Base-by-base conservation (phyloP, 2,797 vertebrate genomes). In the Thunnus albacares region DNA sequence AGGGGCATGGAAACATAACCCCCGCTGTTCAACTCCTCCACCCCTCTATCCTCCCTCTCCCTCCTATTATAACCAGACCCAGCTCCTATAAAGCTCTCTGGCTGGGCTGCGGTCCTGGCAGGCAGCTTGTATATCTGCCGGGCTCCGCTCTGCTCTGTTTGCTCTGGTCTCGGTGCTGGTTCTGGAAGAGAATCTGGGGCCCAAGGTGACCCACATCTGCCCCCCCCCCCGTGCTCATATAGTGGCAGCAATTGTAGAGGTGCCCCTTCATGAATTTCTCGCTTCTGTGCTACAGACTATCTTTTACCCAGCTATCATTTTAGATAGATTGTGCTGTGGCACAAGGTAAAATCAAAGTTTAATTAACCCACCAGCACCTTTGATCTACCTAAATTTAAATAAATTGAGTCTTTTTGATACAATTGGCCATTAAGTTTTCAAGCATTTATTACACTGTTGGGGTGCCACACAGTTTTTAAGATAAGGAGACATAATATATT, bases 1-100 rank as follows among this genome's bases (percentile, higher is more conserved):
- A 81, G 80, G 70, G 82, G 79, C 67, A 83, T 90, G 81, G 80
- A 90, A 89, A 88, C 75, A 85, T 63, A 84, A 87, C 74, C 87
- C 82, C 83, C 6, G 58, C 68, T 83, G 73, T 87, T 77, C 72
- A 89, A 84, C 67, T 78, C 66, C 64, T 75, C 66, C 60, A 60
- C 20, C 81, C 80, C 69, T 64, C 61, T 55, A 35, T 47, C 68
- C 57, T 65, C 56, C 47, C 53, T 58, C 61, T 68, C 60, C 22
- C 41, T 58, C 26, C 55, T 66, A 53, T 79, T 86, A 73, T 33
- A 89, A 89, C 78, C 74, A 90, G 77, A 62, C 73, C 72, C 70
- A 75, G 80, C 58, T 71, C 68, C 57, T 81, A 66, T 83, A 80
- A 88, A 82, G 80, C 63, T 78, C 77, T 53, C 76, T 85, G 86